These are phyloP conservation scores for Troides helena DNA, from an alignment of 2,888 invertebrate species.

Conservation along the genomic window DNA sequence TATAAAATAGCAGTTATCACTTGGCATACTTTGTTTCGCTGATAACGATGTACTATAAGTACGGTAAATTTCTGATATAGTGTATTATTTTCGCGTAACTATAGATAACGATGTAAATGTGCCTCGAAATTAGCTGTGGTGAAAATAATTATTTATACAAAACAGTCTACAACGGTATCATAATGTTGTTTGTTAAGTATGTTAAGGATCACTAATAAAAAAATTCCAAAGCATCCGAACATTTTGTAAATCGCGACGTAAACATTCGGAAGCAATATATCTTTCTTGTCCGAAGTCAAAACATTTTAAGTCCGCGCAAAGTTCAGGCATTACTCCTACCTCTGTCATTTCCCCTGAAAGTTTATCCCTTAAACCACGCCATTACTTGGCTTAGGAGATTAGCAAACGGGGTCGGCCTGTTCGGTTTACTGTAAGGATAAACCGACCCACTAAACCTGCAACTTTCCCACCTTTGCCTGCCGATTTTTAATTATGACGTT, in stretches of 20 bases:
- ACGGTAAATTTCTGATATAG: too few relatives aligned
- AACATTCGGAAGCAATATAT: conserved; percentile 19
- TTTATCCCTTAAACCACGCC: conserved; percentile 58
- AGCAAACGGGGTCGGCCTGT: conserved; percentile 54
- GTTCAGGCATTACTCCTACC: conserved; percentile 26
- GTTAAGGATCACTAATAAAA: not conserved
- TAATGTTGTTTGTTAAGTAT: not conserved
- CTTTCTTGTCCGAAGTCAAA: conserved; percentile 25
- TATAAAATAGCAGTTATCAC: too few relatives aligned
- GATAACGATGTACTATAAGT: too few relatives aligned
- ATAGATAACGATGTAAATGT: too few relatives aligned
- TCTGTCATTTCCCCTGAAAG: conserved; percentile 40
- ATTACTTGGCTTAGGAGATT: conserved; percentile 72
- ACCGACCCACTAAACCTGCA: conserved; percentile 57
- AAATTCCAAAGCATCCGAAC: not conserved
- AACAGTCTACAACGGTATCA: too few relatives aligned
- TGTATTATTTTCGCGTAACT: too few relatives aligned
- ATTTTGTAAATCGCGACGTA: conserved; percentile 1
- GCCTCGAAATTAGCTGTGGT: too few relatives aligned
- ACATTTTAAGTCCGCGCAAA: conserved; percentile 28
- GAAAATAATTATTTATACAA: too few relatives aligned
- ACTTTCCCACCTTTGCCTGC: conserved; percentile 58
- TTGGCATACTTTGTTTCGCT: too few relatives aligned
- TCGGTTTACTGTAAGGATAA: conserved; percentile 48
- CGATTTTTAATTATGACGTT: conserved; percentile 73